Evolutionary conservation across 1,140 invertebrate genomes (phyloP), one percentile per base, ranked within the genome.

Genomic region (Drosophila subobscura): DNA sequence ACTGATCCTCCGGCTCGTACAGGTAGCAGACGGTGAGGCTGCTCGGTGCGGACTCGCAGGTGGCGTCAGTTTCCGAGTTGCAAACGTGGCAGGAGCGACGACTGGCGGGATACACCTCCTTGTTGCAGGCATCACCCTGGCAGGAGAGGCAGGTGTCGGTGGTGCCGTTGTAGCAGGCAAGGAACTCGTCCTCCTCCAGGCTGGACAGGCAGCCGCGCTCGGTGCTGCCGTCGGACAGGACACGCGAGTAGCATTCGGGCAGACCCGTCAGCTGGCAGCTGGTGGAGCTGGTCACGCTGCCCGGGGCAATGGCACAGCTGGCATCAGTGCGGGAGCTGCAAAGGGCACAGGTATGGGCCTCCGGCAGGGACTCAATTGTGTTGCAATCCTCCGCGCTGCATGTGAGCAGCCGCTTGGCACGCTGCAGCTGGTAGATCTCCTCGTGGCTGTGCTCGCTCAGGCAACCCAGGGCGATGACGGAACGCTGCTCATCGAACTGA

Each of bases 181-280:
- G 27, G 65, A 91, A 91, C n/a, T 90, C 79, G 3, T 91, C 83
- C 5, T 78, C 63, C 45, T 91, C 78, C 40, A 91, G 44, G 44
- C 73, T 91, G 5, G 90, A 81, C 6, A 90, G 49, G 5, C 90
- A 91, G 2, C 90, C 90, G n/a, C 90, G 76, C 52, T 91, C 90
- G 0, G 90, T 91, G 29, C 52, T 45, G 14, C 90, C 90, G 41
- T 85, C 83, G 2, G 14, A 4, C 0, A 83, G 67, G 0, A 91
- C 77, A 2, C 89, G 79, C 7, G 77, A 53, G 14, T 91, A 91
- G 40, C 90, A 91, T 5, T 91, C 72, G 1, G 86, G 79, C 29
- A 83, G 57, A 27, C 86, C 90, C 4, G 12, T n/a, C 0, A 65
- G 0, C 1, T 4, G 4, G 12, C 90, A 91, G 3, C 5, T 59